Evolutionary conservation across 2,888 invertebrate species (phyloP).

Genomic region (Elgonia sp.): DNA sequence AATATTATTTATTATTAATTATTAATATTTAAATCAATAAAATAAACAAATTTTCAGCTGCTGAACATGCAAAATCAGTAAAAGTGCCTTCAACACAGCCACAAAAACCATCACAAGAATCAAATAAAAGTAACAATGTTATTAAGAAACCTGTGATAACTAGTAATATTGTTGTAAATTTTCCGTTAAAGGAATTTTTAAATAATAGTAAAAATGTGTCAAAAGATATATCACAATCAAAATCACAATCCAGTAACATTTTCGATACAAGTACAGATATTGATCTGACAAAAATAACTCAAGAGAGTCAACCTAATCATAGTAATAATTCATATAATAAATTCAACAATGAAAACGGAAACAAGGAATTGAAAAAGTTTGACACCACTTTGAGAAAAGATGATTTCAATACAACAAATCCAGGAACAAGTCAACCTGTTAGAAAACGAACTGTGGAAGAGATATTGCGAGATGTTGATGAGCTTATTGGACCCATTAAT

Average conservation of each 20-base stretch:
- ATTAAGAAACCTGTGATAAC: slow-evolving; percentile 42
- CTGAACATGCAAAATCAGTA: slow-evolving; percentile 1
- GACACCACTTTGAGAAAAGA: not conserved
- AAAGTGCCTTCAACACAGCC: not conserved
- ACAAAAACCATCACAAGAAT: not conserved
- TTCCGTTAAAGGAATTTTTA: slow-evolving; percentile 9
- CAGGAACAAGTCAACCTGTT: slow-evolving; percentile 25
- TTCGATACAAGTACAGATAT: not conserved
- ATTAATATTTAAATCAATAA: no score
- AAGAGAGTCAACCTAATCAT: no score
- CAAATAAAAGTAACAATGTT: slow-evolving; percentile 1
- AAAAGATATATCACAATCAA: slow-evolving; percentile 14
- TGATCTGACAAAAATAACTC: not conserved
- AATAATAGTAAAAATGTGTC: slow-evolving; percentile 10
- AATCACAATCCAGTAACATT: slow-evolving; percentile 14
- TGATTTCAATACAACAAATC: not conserved
- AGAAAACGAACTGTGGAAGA: slow-evolving; percentile 67
- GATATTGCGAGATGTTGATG: slow-evolving; percentile 74
- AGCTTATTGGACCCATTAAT: slow-evolving; percentile 71
- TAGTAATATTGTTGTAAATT: slow-evolving; percentile 34
- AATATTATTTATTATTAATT: no score
- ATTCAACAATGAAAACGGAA: not conserved
- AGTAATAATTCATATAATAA: not conserved
- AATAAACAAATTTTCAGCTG: not conserved
- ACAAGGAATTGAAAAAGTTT: not conserved